Evolutionary conservation across 1,140 invertebrate genomes (phyloP), one percentile per base, ranked within the genome.

Genomic region (Platorchestia sp.): DNA sequence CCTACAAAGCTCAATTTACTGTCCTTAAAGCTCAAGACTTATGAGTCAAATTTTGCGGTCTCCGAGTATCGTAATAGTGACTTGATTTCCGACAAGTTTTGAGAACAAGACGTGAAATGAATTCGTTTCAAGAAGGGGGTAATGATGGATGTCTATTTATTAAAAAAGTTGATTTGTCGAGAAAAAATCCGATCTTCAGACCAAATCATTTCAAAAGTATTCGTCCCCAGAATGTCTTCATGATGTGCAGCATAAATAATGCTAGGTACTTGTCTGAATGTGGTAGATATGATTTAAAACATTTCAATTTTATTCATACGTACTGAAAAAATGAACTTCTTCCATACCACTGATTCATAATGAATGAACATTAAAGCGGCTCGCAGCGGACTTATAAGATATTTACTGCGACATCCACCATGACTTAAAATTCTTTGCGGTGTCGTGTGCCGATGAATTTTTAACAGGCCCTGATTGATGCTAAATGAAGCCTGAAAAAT

Each of bases 401-500:
- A 89, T 89, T 89, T 3, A 89, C 43, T 19, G 14, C 41, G 87
- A 89, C 87, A 42, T 89, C 41, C 27, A 44, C 42, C 41, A 89
- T 27, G 41, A 14, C 27, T 19, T 44, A 10, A 41, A 89, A 44
- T 89, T 89, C 87, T 89, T 0, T 16, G 36, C 87, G 27, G n/a
- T 89, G n/a, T 89, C 41, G 87, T 44, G 43, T 44, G 41, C 41
- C 43, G 41, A 89, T 89, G 87, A 89, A 89, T 89, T 42, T 41
- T 89, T 89, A 89, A 89, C 7, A 42, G 87, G 6, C 87, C 41
- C 41, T 42, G 87, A 89, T 89, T 89, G 87, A 41, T 75, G 42
- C 16, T 89, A 44, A 89, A 89, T 27, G 87, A 89, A 89, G 41
- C 43, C 43, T 89, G 43, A 89, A 89, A 89, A 89, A 89, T 89